A percentile compares a stretch with the other conserved stretches of the same genome.
Evolutionary conservation across 2,888 invertebrate species (phyloP).

Genomic region (Piscicola geometra): DNA sequence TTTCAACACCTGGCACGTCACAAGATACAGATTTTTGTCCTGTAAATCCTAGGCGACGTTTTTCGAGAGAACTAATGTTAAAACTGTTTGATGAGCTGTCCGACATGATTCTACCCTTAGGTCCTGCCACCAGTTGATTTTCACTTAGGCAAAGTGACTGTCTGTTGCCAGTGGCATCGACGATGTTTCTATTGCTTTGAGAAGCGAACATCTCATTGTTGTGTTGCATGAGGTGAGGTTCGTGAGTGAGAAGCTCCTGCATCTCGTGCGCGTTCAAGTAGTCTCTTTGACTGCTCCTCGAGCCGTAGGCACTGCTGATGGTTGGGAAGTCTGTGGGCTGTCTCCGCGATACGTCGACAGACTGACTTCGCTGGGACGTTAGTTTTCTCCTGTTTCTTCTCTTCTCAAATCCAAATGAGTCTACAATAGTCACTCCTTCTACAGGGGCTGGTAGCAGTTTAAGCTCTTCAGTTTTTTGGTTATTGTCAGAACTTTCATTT

Average conservation of each 20-base stretch:
- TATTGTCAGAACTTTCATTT: not conserved
- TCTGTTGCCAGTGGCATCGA: not conserved
- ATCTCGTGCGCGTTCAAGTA: constrained; percentile 28
- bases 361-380: constrained; percentile 26
- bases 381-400: not conserved
- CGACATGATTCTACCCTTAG: not conserved
- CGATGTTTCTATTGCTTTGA: not conserved
- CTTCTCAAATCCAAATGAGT: not conserved
- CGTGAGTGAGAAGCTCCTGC: constrained; percentile 21
- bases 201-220: not conserved
- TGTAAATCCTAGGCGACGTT: not conserved
- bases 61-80: not conserved
- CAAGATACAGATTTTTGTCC: constrained; percentile 31
- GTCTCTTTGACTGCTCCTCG: constrained; percentile 16
- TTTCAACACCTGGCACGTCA: not conserved
- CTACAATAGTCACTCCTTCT: not conserved
- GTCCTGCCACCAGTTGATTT: not conserved
- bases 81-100: not conserved
- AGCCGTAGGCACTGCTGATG: constrained; percentile 1
- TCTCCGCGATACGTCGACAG: not conserved
- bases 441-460: no score
- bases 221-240: constrained; percentile 2
- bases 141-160: not conserved
- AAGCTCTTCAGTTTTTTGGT: not conserved
- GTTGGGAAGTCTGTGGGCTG: not conserved